Base-by-base conservation (phyloP, 1,140 invertebrate species). In the Drosophila bocki region DNA sequence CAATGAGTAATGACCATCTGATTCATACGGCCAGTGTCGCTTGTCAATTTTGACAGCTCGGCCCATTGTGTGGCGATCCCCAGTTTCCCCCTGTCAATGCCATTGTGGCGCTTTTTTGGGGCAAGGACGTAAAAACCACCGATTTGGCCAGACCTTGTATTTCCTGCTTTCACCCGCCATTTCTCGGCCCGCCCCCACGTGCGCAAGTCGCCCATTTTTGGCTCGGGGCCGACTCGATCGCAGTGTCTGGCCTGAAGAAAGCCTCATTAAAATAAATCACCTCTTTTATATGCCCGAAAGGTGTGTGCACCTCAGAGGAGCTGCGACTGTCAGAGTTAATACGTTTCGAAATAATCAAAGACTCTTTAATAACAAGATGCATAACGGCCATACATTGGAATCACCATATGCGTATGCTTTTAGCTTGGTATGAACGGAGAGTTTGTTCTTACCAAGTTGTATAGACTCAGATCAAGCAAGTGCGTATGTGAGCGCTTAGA, bases 101-200 rank as follows among this genome's bases (percentile, higher is more conserved):
- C 57, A 33, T 47, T 41, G 51, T 68, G 67, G 70, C 29, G 67
- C 19, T 54, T 88, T 87, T 87, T 90, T 62, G 85, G 85, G 84
- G 81, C 84, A 87, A 87, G 84, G 84, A 87, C 84, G 81, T 78
- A 78, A 88, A 56, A 32, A 45, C 32, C 53, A 17, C 33, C 33
- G 60, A 69, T 71, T 75, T 80, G 67, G 58, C 12, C 77, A 87
- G 81, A 84, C 84, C 84, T 87, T 87, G 85, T 81, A 45, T 84
- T 87, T 87, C 84, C 84, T 87, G 84, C 84, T 87, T 87, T 87
- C 84, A 81, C 84, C 54, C 61, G 47, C 63, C 37, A 68, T 17
- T 56, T 74, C 70, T 54, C 50, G 70, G 37, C 59, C 79, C 83
- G 79, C 80, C 62, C 53, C 39, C 57, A 64, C 44, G 72, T 69